These are phyloP conservation scores for Platycheirus rosarum DNA, from an alignment of 2,888 invertebrate genomes.

Conservation along the genomic window DNA sequence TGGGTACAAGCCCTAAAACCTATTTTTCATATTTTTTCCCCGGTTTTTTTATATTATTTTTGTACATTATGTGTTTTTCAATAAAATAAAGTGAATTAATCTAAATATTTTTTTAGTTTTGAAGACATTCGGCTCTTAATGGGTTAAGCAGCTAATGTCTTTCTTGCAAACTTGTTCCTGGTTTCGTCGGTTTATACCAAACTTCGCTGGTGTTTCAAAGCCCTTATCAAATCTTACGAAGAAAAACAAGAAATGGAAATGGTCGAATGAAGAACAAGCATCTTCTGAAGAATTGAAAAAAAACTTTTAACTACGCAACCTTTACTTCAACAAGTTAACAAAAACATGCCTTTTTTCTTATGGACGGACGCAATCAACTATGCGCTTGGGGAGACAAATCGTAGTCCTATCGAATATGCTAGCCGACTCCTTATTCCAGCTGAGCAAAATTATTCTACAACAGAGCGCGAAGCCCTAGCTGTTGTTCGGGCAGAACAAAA, in stretches of 20 bases:
- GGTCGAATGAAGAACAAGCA: conserved; percentile 8
- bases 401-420: conserved; percentile 11
- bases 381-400: conserved; percentile 9
- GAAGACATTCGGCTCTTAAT: too few relatives aligned
- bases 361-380: conserved; percentile 12
- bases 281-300: neutral
- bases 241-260: conserved; percentile 4
- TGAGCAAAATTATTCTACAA: conserved; percentile 6
- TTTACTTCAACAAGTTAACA: conserved; percentile 5
- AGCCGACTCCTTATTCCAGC: conserved; percentile 1
- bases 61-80: too few relatives aligned
- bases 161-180: too few relatives aligned
- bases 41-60: too few relatives aligned
- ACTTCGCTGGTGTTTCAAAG: too few relatives aligned
- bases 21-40: too few relatives aligned
- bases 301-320: conserved; percentile 1
- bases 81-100: too few relatives aligned
- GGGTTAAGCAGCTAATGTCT: too few relatives aligned
- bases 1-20: too few relatives aligned
- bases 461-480: neutral
- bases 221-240: conserved; percentile 4
- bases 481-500: conserved; percentile 13
- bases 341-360: conserved; percentile 6
- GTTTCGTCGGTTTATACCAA: too few relatives aligned
- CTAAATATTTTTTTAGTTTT: too few relatives aligned